Evolutionary conservation across 2,797 vertebrate genomes (phyloP).

Genomic region (Rhinoraja longicauda): DNA sequence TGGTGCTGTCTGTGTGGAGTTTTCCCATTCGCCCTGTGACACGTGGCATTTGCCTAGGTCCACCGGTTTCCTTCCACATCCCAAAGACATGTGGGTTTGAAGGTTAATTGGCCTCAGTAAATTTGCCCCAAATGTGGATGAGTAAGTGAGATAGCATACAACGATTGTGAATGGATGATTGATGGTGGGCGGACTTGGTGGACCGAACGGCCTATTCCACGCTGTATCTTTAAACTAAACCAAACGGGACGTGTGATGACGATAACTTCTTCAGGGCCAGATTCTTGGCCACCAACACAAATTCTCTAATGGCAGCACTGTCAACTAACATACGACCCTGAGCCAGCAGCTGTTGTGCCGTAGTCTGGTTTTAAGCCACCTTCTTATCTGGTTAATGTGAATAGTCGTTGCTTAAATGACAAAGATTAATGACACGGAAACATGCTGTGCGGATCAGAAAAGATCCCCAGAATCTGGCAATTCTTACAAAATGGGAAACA

Average conservation of each 20-base stretch:
- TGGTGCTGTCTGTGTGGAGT: too few species aligned
- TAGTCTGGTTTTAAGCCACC: slow-evolving; percentile 78
- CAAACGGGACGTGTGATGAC: neutral
- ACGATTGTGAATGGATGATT: too few species aligned
- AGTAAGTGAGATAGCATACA: too few species aligned
- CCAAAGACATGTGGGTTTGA: too few species aligned
- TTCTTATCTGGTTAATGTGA: slow-evolving; percentile 67
- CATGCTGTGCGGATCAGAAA: slow-evolving; percentile 88
- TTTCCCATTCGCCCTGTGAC: too few species aligned
- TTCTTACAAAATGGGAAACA: neutral
- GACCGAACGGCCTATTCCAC: too few species aligned
- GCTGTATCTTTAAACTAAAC: too few species aligned
- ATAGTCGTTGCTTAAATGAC: slow-evolving; percentile 85
- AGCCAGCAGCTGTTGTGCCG: slow-evolving; percentile 83
- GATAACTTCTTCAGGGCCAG: slow-evolving; percentile 76
- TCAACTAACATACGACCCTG: slow-evolving; percentile 88
- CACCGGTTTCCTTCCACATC: too few species aligned
- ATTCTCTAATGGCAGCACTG: slow-evolving; percentile 92
- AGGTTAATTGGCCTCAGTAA: too few species aligned
- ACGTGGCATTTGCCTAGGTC: too few species aligned
- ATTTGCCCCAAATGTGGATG: too few species aligned
- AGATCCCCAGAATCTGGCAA: slow-evolving; percentile 54
- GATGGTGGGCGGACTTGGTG: too few species aligned
- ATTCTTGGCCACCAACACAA: slow-evolving; percentile 80
- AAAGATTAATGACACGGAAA: slow-evolving; percentile 94